These are phyloP conservation scores for Nothobranchius kuhntae DNA, from an alignment of 2,113 vertebrate genomes.

Conservation along the genomic window DNA sequence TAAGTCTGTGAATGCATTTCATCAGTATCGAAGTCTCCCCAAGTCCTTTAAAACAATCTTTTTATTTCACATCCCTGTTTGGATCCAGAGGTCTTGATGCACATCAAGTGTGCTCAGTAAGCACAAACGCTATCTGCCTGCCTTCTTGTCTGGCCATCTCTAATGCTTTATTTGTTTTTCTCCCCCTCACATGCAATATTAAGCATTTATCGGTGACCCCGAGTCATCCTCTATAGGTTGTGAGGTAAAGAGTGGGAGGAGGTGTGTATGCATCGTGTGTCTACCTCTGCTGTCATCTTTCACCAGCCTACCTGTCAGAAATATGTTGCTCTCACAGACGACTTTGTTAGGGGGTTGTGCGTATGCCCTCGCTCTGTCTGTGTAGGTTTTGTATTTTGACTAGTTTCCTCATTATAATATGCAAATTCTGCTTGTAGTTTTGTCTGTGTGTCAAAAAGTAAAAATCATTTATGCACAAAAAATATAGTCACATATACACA, in stretches of 20 bases:
- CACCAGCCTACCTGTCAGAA: constrained; percentile 49
- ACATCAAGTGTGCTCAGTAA: constrained; percentile 21
- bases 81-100: constrained; percentile 11
- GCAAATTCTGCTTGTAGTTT: constrained; percentile 32
- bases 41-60: constrained; percentile 23
- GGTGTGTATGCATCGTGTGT: not conserved
- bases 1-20: not conserved
- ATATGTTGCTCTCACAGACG: constrained; percentile 42
- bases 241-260: constrained; percentile 8
- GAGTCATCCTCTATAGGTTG: constrained; percentile 29
- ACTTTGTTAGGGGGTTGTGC: constrained; percentile 40
- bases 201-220: constrained; percentile 33
- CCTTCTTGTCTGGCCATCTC: constrained; percentile 14
- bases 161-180: constrained; percentile 21
- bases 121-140: constrained; percentile 37
- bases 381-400: not conserved
- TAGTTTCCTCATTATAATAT: constrained; percentile 25
- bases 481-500: constrained; percentile 29
- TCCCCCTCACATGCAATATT: constrained; percentile 26
- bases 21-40: constrained; percentile 21
- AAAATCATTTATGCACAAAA: constrained; percentile 39
- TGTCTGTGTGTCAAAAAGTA: constrained; percentile 47
- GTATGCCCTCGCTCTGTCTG: constrained; percentile 3
- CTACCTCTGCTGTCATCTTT: constrained; percentile 27
- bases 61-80: constrained; percentile 14